These are phyloP conservation scores for Apostichopus leukothele DNA, from an alignment of 53 echinoderm and acorn worm genomes.

Conservation along the genomic window DNA sequence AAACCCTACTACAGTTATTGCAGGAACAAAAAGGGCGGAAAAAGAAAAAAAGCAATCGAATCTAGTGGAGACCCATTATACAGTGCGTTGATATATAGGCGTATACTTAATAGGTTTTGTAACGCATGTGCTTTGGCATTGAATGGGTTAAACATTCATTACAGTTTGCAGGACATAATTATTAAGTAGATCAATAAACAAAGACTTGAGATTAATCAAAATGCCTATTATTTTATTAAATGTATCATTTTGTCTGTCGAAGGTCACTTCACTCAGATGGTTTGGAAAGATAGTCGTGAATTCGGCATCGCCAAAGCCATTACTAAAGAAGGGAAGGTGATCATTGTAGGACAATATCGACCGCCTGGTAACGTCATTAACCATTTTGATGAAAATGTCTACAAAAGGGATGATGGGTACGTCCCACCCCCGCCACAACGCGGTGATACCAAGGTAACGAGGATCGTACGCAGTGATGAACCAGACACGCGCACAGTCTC, in stretches of 20 bases:
- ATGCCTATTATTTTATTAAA: no score
- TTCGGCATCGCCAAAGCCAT: constrained; percentile 95
- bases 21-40: no score
- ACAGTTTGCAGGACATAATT: no score
- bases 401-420: constrained; percentile 65
- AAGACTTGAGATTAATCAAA: no score
- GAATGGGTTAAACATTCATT: no score
- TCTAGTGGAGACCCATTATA: no score
- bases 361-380: constrained; percentile 93
- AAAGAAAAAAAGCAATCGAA: no score
- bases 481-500: constrained; percentile 39
- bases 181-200: no score
- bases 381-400: constrained; percentile 84
- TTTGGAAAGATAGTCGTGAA: constrained; percentile 85
- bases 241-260: not conserved
- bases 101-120: no score
- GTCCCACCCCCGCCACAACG: constrained; percentile 63
- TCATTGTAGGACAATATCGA: constrained; percentile 82
- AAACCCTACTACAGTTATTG: no score
- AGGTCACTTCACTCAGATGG: constrained; percentile 99
- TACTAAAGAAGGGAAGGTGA: constrained; percentile 72
- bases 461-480: constrained; percentile 37
- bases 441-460: constrained; percentile 52
- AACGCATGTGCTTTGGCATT: no score
- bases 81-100: no score